Conservation (phyloP, 2,797 vertebrate genomes). For the Phataginus tricuspis region DNA sequence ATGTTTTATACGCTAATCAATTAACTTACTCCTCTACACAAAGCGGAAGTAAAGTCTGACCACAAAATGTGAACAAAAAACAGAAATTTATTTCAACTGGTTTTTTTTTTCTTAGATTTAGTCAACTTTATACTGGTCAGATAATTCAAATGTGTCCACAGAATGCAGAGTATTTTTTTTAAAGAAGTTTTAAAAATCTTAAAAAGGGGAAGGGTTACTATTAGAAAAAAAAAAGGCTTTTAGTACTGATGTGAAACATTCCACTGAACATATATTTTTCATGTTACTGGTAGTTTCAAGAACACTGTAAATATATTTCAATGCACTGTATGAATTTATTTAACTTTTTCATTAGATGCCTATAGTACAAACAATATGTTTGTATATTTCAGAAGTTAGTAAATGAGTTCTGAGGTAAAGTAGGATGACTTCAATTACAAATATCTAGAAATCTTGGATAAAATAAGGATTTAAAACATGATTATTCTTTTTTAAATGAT, state of each 20-base stretch:
- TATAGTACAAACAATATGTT: not conserved
- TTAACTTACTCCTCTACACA: not conserved
- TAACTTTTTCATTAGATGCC: not conserved
- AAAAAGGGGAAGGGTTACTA: not conserved
- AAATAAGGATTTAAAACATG: not conserved
- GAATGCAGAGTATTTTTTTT: not conserved
- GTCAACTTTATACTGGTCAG: not conserved
- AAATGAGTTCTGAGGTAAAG: conserved; percentile 1
- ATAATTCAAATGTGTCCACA: not conserved
- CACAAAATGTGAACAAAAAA: conserved; percentile 29
- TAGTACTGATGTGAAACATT: not conserved
- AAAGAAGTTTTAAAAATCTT: not conserved
- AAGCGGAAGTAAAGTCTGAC: not conserved
- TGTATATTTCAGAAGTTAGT: conserved; percentile 36
- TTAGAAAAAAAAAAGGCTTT: not conserved
- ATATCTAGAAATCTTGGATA: not conserved
- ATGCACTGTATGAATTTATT: not conserved
- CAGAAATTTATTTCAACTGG: not conserved
- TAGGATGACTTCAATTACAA: not conserved
- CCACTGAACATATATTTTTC: not conserved
- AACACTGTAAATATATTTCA: not conserved
- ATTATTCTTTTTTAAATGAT: not conserved
- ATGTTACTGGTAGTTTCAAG: not conserved
- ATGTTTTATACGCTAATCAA: not conserved
- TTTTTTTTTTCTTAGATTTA: not conserved